Conservation (phyloP, 2,888 invertebrate species). For the Acrobasis suavella region DNA sequence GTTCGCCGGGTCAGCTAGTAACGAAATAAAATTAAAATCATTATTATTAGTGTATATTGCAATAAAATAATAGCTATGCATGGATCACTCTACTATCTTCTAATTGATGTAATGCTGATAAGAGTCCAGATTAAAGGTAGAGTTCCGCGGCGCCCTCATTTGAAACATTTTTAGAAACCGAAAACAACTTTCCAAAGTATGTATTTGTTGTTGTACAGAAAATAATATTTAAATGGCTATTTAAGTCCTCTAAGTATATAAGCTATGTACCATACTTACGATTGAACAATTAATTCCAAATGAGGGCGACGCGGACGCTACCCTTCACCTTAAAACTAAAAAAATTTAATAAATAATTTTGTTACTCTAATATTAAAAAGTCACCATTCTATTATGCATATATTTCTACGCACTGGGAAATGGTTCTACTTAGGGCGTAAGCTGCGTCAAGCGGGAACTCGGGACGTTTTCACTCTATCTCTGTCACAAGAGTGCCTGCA, state of each 20-base stretch:
- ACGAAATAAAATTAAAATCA: background rate
- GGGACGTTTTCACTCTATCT: background rate
- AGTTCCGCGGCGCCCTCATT: too few relatives aligned
- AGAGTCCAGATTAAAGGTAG: too few relatives aligned
- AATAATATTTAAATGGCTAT: too few relatives aligned
- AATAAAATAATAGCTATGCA: constrained; percentile 16
- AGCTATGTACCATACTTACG: too few relatives aligned
- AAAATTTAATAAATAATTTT: background rate
- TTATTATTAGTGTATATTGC: constrained; percentile 9
- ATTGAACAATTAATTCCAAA: too few relatives aligned
- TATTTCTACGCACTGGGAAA: constrained; percentile 8
- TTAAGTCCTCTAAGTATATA: too few relatives aligned
- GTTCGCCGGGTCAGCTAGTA: background rate
- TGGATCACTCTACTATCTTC: background rate
- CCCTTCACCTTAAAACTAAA: background rate
- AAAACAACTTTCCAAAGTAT: too few relatives aligned
- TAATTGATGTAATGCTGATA: constrained; percentile 6
- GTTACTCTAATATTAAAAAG: background rate
- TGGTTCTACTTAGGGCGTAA: background rate
- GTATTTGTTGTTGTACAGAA: too few relatives aligned
- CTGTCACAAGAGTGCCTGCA: background rate
- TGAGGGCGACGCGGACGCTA: too few relatives aligned
- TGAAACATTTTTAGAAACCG: too few relatives aligned
- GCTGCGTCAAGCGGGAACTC: too few relatives aligned
- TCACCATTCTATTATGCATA: background rate